These are phyloP conservation scores for Hemibagrus wyckioides DNA, from an alignment of 2,113 vertebrate genomes.

Conservation along the genomic window DNA sequence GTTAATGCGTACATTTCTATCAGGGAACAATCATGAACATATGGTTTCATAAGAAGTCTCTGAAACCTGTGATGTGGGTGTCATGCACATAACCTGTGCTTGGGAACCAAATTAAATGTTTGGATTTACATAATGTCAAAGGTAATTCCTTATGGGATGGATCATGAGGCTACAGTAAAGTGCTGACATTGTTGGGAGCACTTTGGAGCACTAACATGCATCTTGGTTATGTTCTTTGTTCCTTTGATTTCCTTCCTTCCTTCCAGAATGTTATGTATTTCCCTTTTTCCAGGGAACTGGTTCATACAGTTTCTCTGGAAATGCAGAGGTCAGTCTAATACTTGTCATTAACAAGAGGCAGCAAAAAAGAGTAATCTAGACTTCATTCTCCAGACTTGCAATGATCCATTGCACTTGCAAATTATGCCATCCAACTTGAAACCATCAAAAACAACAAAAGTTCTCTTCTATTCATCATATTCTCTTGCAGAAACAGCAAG, in stretches of 20 bases:
- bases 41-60: background rate
- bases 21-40: background rate
- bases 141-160: no score
- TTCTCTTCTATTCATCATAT: background rate
- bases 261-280: background rate
- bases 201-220: background rate
- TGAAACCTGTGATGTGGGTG: background rate
- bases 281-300: slow-evolving; percentile 8
- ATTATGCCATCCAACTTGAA: background rate
- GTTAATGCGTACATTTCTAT: background rate
- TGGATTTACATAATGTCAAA: background rate
- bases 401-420: background rate
- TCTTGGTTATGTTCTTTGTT: background rate
- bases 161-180: background rate
- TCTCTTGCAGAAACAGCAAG: background rate
- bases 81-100: background rate
- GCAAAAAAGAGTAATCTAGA: no score
- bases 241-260: background rate
- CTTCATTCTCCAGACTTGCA: background rate
- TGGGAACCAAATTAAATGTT: background rate
- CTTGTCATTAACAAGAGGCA: background rate
- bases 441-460: background rate
- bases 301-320: background rate
- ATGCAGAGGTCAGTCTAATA: background rate
- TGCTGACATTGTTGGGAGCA: background rate